A percentile compares a stretch with the other conserved stretches of the same genome.
Evolutionary conservation across 2,797 vertebrate genomes (phyloP).

Genomic region (Thalassophryne amazonica): DNA sequence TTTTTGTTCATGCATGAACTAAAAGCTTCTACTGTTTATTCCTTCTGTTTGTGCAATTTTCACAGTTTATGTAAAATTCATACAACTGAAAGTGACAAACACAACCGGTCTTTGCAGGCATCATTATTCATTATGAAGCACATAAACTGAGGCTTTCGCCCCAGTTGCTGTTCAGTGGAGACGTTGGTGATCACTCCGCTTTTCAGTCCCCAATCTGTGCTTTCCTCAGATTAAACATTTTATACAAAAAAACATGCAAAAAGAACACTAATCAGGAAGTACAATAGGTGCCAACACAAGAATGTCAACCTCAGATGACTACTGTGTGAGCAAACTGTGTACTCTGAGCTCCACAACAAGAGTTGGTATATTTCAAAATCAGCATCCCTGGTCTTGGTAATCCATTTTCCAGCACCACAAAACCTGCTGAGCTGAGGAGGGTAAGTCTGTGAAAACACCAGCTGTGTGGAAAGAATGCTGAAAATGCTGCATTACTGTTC

Average conservation of each 20-base stretch:
- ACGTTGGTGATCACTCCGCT: slow-evolving; percentile 46
- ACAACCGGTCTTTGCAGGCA: slow-evolving; percentile 14
- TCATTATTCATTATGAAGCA: slow-evolving; percentile 52
- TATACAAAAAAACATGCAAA: slow-evolving; percentile 25
- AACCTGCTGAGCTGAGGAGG: slow-evolving; percentile 11
- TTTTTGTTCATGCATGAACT: too few species aligned
- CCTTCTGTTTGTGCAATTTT: neutral
- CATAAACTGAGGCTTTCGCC: slow-evolving; percentile 39
- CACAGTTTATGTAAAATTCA: neutral
- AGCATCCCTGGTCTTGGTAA: slow-evolving; percentile 20
- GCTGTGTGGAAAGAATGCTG: slow-evolving; percentile 33
- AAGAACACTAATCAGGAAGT: slow-evolving; percentile 38
- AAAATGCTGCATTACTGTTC: slow-evolving; percentile 20
- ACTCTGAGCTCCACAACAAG: neutral
- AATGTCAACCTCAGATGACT: slow-evolving; percentile 21
- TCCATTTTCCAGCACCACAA: slow-evolving; percentile 19
- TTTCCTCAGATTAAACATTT: slow-evolving; percentile 37
- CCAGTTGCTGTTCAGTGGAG: slow-evolving; percentile 14
- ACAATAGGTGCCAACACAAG: slow-evolving; percentile 17
- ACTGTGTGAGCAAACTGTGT: neutral
- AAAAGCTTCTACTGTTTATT: neutral
- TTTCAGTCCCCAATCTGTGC: slow-evolving; percentile 6
- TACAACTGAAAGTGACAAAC: neutral
- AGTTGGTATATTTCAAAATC: neutral
- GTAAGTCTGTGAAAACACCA: neutral